Evolutionary conservation across 2,797 vertebrate genomes (phyloP).

Genomic region (Rhinichthys osculus): DNA sequence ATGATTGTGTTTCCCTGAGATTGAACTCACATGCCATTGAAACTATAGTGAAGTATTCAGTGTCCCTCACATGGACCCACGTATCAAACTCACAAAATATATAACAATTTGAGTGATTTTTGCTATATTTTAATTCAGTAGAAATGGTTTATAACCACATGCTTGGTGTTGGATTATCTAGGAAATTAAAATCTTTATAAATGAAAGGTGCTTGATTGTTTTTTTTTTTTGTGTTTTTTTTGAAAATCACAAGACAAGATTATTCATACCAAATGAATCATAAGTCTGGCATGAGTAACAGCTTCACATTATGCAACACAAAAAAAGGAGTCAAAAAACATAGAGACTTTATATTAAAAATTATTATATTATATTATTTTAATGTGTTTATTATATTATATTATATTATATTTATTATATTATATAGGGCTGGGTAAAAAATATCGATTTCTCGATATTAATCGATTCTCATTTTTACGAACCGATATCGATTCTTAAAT

Average conservation of each 20-base stretch:
- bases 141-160: neutral
- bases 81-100: neutral
- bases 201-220: neutral
- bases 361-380: neutral
- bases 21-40: conserved; percentile 24
- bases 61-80: neutral
- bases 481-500: too few species aligned
- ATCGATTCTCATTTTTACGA: too few species aligned
- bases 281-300: neutral
- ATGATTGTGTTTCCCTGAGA: conserved; percentile 9
- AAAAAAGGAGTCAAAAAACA: neutral
- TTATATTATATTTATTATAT: too few species aligned
- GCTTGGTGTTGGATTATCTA: neutral
- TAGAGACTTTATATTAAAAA: neutral
- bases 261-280: neutral
- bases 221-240: neutral
- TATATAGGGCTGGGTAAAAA: too few species aligned
- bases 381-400: neutral
- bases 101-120: neutral
- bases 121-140: neutral
- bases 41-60: neutral
- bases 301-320: neutral
- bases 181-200: neutral
- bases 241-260: neutral
- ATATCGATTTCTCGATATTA: too few species aligned